Conservation (phyloP, 1,140 invertebrate species). For the Andricus grossulariae region DNA sequence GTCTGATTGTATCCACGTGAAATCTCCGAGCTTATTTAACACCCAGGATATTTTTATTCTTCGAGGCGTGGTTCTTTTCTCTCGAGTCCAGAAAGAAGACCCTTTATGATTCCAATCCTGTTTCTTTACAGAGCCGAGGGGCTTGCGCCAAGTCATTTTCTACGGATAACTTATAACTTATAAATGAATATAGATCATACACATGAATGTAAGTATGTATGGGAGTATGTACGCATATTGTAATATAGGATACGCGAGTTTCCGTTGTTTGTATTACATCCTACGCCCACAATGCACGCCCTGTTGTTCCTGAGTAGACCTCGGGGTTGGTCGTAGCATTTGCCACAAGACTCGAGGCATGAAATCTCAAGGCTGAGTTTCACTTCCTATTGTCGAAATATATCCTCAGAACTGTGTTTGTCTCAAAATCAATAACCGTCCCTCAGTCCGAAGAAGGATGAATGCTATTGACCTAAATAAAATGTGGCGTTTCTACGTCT, state of each 20-base stretch:
- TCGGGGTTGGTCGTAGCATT: background rate
- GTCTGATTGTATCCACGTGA: background rate
- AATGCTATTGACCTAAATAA: conserved; percentile 21
- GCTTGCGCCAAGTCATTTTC: conserved; percentile 32
- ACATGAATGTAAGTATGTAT: background rate
- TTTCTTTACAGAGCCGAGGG: background rate
- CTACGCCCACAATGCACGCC: background rate
- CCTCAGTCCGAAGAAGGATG: background rate
- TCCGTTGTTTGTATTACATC: no score
- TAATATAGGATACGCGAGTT: no score
- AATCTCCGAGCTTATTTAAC: conserved; percentile 52
- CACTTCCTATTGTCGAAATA: conserved; percentile 12
- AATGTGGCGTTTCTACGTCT: background rate
- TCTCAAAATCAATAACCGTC: conserved; percentile 25
- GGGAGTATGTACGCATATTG: background rate
- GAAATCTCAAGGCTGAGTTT: conserved; percentile 4
- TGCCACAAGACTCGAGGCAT: background rate
- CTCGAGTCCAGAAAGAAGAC: conserved; percentile 33
- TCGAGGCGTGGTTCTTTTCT: conserved; percentile 57
- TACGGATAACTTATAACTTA: background rate
- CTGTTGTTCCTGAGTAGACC: background rate
- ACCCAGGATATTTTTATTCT: conserved; percentile 62
- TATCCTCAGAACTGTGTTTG: background rate
- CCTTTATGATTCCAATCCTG: conserved; percentile 40
- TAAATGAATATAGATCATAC: background rate